A percentile compares a stretch with the other conserved stretches of the same genome.
phyloP scores from a whole-genome alignment of 2,113 vertebrate genomes.

The Sylvietta virens region DNA sequence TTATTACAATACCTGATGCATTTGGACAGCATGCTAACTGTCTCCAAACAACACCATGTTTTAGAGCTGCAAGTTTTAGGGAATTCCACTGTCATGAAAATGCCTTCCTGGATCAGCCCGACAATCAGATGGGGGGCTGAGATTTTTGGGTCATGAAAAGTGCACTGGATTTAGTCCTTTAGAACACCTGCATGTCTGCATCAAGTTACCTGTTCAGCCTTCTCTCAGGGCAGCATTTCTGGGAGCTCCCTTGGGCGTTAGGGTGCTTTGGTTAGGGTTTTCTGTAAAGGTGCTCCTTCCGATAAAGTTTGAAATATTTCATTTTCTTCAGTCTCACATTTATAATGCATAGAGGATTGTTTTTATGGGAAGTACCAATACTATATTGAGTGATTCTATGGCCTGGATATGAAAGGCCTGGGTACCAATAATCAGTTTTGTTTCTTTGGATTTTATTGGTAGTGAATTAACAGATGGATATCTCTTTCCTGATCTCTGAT shows the following conservation, averaged over 20 bases:
- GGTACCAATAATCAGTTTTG: not conserved
- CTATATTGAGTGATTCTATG: not conserved
- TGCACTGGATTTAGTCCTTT: not conserved
- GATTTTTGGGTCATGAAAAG: not conserved
- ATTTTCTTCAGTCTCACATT: not conserved
- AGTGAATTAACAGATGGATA: not conserved
- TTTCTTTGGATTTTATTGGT: not conserved
- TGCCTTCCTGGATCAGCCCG: not conserved
- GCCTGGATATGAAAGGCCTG: not conserved
- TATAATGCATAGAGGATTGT: not conserved
- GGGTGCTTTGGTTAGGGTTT: not conserved
- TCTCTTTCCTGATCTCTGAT: not conserved
- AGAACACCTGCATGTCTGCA: not conserved
- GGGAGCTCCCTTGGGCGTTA: not conserved
- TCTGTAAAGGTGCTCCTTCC: not conserved
- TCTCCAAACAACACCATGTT: rapidly evolving
- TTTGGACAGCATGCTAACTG: not conserved
- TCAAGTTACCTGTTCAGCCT: rapidly evolving
- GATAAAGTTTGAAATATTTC: not conserved
- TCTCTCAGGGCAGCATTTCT: not conserved
- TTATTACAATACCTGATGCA: not conserved
- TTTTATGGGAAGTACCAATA: constrained; percentile 52
- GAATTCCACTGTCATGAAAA: not conserved
- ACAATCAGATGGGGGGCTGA: not conserved
- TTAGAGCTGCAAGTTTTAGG: not conserved